Percentiles rank a stretch among this genome's conserved stretches.
phyloP scores from a whole-genome alignment of 35 echinoderm and acorn worm genomes.

The Holothuria glaberrima region DNA sequence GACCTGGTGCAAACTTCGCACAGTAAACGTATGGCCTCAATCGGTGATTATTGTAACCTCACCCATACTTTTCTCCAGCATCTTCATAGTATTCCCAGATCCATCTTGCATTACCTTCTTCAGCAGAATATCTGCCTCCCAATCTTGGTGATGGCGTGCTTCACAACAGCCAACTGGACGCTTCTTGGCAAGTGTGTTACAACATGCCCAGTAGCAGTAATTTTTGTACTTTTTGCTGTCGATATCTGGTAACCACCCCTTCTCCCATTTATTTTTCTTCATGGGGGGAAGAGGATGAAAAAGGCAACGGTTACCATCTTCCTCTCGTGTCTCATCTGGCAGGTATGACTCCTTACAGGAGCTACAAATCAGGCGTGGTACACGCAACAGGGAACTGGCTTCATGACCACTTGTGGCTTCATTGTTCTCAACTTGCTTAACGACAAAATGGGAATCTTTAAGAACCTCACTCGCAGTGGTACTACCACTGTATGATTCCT shows the following conservation, averaged over 20 bases:
- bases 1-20: too few species aligned
- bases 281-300: conserved; percentile 72
- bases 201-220: conserved; percentile 66
- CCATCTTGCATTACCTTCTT: conserved; percentile 12
- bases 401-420: neutral
- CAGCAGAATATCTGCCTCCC: conserved; percentile 61
- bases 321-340: neutral
- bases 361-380: neutral
- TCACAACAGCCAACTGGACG: conserved; percentile 56
- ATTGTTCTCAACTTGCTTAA: neutral
- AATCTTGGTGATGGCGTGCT: conserved; percentile 61
- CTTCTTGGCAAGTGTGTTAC: conserved; percentile 58
- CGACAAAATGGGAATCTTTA: neutral
- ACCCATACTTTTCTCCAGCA: neutral
- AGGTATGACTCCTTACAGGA: conserved; percentile 5
- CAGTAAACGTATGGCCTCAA: too few species aligned
- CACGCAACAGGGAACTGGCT: neutral
- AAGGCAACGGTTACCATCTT: neutral
- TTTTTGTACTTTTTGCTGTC: conserved; percentile 4
- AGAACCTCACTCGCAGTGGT: neutral
- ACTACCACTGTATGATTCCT: neutral
- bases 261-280: conserved; percentile 52
- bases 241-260: conserved; percentile 5
- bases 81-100: neutral
- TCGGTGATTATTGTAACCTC: conserved; percentile 1